Evolutionary conservation across 2,113 vertebrate species (phyloP).

Genomic region (Cyanocitta stelleri): DNA sequence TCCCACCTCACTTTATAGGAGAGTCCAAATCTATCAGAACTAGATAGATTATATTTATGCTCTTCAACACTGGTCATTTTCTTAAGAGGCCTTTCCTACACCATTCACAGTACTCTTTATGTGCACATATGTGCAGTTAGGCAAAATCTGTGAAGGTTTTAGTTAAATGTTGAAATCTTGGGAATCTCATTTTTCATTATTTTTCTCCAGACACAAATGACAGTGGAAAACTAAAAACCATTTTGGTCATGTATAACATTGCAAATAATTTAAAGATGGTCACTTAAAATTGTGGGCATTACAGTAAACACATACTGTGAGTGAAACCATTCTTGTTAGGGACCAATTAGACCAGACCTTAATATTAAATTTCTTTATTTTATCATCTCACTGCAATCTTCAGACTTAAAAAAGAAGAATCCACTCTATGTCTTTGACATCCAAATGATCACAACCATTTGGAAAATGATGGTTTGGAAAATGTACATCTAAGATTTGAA

Average conservation of each 20-base stretch:
- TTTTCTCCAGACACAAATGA: neutral
- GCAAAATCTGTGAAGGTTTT: neutral
- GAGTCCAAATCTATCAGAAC: neutral
- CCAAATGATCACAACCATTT: neutral
- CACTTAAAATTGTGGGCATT: neutral
- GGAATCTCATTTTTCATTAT: neutral
- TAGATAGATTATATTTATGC: neutral
- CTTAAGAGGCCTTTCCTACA: neutral
- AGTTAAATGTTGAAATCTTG: neutral
- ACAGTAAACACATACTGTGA: neutral
- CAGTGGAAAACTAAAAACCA: neutral
- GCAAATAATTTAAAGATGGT: neutral
- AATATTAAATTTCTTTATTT: neutral
- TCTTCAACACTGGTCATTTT: neutral
- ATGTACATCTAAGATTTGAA: neutral
- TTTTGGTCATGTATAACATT: neutral
- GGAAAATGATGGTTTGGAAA: neutral
- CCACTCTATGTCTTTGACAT: neutral
- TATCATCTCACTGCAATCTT: neutral
- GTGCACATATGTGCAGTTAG: neutral
- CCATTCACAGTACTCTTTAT: rapidly evolving
- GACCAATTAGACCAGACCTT: neutral
- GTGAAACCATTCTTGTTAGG: neutral
- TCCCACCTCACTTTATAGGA: neutral
- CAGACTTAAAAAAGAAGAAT: neutral